These are phyloP conservation scores for Hylaeus volcanicus DNA, from an alignment of 1,140 invertebrate species.

Conservation along the genomic window DNA sequence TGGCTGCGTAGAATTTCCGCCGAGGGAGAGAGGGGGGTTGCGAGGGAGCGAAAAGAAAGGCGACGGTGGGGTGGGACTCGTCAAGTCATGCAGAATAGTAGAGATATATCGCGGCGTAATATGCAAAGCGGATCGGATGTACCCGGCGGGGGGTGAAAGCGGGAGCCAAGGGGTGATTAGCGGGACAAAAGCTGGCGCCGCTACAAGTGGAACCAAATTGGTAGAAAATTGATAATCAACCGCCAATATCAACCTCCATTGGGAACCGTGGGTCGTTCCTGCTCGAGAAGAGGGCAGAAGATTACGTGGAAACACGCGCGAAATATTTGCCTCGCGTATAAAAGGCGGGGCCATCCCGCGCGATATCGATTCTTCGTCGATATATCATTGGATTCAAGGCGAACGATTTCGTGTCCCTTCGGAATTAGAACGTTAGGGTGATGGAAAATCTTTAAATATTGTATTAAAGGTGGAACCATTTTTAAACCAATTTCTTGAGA, in stretches of 20 bases:
- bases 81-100: slow-evolving; percentile 64
- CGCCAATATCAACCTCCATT: slow-evolving; percentile 73
- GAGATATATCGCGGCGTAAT: slow-evolving; percentile 71
- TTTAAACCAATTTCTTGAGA: neutral
- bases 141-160: slow-evolving; percentile 70
- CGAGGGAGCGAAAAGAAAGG: slow-evolving; percentile 53
- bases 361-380: neutral
- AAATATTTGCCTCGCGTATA: slow-evolving; percentile 45
- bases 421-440: neutral
- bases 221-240: slow-evolving; percentile 81
- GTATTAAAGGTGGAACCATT: neutral
- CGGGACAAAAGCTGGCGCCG: slow-evolving; percentile 78
- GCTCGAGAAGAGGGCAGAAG: slow-evolving; percentile 39
- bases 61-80: slow-evolving; percentile 52
- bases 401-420: neutral
- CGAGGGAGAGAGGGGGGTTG: neutral
- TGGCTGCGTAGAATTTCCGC: slow-evolving; percentile 9
- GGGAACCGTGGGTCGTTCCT: slow-evolving; percentile 43
- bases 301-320: slow-evolving; percentile 27
- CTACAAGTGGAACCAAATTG: slow-evolving; percentile 80
- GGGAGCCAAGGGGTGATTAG: slow-evolving; percentile 79
- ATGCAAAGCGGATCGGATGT: slow-evolving; percentile 77
- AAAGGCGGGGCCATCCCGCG: neutral
- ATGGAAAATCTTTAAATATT: too few relatives aligned
- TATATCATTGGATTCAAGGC: neutral